Evolutionary conservation across 2,888 invertebrate genomes (phyloP).

Genomic region (Brachycybe producta): DNA sequence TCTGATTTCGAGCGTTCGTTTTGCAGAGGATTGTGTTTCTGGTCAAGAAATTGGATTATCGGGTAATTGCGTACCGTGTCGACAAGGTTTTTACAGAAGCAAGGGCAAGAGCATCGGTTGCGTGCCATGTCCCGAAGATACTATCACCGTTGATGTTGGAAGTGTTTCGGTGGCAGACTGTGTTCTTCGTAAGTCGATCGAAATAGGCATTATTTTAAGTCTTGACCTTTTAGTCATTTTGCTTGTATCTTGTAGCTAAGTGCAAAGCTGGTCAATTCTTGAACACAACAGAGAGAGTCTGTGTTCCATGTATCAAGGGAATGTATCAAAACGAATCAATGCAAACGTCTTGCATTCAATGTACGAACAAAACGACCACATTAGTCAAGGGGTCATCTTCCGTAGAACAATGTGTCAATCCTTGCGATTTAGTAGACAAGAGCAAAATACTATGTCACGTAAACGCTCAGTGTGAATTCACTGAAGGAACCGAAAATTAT

Average conservation of each 20-base stretch:
- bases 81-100: conserved; percentile 70
- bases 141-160: conserved; percentile 76
- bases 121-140: conserved; percentile 69
- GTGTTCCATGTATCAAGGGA: conserved; percentile 74
- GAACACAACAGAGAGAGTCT: conserved; percentile 66
- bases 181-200: conserved; percentile 53
- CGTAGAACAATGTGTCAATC: conserved; percentile 73
- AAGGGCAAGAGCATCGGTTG: conserved; percentile 82
- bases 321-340: conserved; percentile 80
- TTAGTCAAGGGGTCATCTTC: conserved; percentile 63
- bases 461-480: conserved; percentile 73
- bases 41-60: conserved; percentile 47
- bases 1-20: not conserved
- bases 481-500: conserved; percentile 69
- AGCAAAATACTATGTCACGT: conserved; percentile 64
- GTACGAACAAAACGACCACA: conserved; percentile 83
- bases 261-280: conserved; percentile 53
- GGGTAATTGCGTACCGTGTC: conserved; percentile 85
- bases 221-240: conserved; percentile 8
- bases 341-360: conserved; percentile 70
- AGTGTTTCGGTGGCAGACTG: conserved; percentile 78
- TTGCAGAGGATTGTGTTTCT: conserved; percentile 58
- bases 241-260: conserved; percentile 34
- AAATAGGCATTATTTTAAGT: not conserved
- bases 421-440: conserved; percentile 57